A percentile compares a stretch with the other conserved stretches of the same genome.
These are phyloP conservation scores for Agrochola circellaris DNA, from an alignment of 2,888 invertebrate genomes.

Conservation along the genomic window DNA sequence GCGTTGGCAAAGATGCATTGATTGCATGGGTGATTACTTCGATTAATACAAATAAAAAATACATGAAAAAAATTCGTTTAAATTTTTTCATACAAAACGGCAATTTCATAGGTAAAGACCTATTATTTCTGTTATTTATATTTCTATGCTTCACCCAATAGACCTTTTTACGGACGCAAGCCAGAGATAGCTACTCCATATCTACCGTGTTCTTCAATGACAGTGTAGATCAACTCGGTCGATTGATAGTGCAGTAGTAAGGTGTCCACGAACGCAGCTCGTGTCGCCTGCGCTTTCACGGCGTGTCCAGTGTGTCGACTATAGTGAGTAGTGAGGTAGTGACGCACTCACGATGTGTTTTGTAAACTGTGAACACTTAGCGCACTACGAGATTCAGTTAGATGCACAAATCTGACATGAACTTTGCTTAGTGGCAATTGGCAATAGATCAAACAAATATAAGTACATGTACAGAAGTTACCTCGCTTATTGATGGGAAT, in stretches of 20 bases:
- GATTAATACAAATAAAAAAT: too few species aligned
- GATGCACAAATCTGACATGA: not conserved
- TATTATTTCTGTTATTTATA: too few species aligned
- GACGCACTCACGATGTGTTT: not conserved
- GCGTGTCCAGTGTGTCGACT: not conserved
- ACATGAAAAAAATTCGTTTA: too few species aligned
- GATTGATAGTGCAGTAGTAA: constrained; percentile 16
- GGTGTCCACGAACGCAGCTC: constrained; percentile 6
- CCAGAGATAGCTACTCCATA: constrained; percentile 4
- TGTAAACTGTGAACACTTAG: constrained; percentile 6
- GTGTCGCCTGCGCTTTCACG: constrained; percentile 4
- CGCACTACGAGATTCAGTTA: not conserved
- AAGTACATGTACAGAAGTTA: not conserved
- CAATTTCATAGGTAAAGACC: too few species aligned
- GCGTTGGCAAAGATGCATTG: too few species aligned
- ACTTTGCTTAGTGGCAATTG: not conserved
- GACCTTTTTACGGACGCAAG: not conserved
- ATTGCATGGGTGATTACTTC: too few species aligned
- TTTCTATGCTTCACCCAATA: constrained; percentile 1
- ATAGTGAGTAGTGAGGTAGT: not conserved
- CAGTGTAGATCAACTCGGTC: not conserved
- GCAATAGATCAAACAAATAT: not conserved
- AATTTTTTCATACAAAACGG: too few species aligned
- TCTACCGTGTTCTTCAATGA: not conserved
- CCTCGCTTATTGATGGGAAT: not conserved